Conservation (phyloP, 2,888 invertebrate genomes). For the Achlya flavicornis region DNA sequence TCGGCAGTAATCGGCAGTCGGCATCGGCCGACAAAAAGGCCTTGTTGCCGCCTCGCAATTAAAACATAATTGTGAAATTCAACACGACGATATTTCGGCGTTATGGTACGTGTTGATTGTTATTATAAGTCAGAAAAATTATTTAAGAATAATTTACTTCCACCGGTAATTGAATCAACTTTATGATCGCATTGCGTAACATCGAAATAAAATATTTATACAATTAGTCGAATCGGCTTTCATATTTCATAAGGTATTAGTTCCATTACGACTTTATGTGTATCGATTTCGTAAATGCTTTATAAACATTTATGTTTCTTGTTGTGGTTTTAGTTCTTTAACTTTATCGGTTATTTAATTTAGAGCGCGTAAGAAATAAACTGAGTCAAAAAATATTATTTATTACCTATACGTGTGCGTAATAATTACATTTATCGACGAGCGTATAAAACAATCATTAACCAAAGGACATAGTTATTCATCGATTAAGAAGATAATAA, state of each 20-base stretch:
- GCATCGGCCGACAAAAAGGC: slow-evolving; percentile 45
- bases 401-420: not conserved
- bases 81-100: slow-evolving; percentile 37
- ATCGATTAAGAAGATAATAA: slow-evolving; percentile 35
- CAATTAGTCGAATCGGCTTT: not conserved
- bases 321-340: not conserved
- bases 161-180: slow-evolving; percentile 10
- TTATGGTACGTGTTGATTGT: slow-evolving; percentile 36
- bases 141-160: slow-evolving; percentile 17
- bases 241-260: slow-evolving; percentile 4
- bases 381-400: not conserved
- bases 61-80: slow-evolving; percentile 55
- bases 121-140: slow-evolving; percentile 34
- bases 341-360: not conserved
- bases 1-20: slow-evolving; percentile 47
- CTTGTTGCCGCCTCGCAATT: slow-evolving; percentile 40
- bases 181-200: not conserved
- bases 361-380: not conserved
- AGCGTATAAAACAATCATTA: slow-evolving; percentile 27
- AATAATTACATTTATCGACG: slow-evolving; percentile 12
- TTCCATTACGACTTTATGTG: slow-evolving; percentile 3
- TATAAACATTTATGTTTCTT: not conserved
- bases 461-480: slow-evolving; percentile 37
- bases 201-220: slow-evolving; percentile 1
- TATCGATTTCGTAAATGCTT: not conserved